These are phyloP conservation scores for Alosa alosa DNA, from an alignment of 2,113 vertebrate species.

Conservation along the genomic window DNA sequence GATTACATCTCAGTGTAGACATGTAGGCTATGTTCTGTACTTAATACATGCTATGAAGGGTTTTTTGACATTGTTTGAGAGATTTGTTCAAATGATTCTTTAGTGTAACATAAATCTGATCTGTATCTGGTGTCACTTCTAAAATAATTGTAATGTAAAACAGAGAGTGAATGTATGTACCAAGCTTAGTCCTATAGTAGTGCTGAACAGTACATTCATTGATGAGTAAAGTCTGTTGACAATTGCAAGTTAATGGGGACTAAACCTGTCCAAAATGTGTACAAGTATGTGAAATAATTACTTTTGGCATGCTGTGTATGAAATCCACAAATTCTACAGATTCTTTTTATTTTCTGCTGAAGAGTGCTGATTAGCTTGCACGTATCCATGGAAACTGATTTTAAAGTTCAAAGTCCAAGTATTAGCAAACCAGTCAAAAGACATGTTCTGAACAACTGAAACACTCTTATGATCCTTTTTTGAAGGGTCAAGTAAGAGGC, in stretches of 20 bases:
- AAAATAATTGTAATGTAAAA: neutral
- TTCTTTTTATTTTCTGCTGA: neutral
- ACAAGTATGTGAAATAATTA: neutral
- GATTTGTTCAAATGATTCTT: neutral
- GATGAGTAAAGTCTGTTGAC: neutral
- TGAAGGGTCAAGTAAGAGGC: neutral
- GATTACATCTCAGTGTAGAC: neutral
- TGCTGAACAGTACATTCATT: neutral
- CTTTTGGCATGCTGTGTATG: neutral
- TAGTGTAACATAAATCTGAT: neutral
- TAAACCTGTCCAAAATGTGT: neutral
- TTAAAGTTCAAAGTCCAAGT: neutral
- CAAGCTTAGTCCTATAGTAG: neutral
- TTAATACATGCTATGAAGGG: neutral
- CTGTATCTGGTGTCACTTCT: neutral
- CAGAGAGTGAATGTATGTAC: neutral
- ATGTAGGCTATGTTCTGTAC: neutral
- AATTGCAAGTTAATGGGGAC: neutral
- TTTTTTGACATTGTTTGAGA: neutral
- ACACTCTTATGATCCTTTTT: neutral
- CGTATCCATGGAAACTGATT: neutral
- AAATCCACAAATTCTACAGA: neutral
- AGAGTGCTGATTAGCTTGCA: neutral
- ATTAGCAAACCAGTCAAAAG: neutral
- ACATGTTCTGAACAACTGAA: neutral